These are phyloP conservation scores for Ophiodon elongatus DNA, from an alignment of 2,113 vertebrate species.

Conservation along the genomic window DNA sequence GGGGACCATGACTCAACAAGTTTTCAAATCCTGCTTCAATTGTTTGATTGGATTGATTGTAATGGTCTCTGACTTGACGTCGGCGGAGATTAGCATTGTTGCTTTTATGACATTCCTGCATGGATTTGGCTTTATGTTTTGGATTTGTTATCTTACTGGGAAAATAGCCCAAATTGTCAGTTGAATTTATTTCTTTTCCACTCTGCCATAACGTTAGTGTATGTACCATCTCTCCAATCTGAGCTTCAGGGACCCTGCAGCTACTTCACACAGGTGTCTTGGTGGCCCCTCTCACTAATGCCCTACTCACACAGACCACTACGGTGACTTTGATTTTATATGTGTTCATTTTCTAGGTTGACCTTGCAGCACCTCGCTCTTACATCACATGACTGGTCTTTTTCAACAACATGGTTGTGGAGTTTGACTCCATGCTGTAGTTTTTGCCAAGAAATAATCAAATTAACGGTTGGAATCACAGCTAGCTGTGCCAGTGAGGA, in stretches of 20 bases:
- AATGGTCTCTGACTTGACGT: conserved; percentile 18
- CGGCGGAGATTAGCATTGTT: not conserved
- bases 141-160: conserved; percentile 2
- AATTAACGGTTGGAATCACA: not conserved
- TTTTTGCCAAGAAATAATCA: not conserved
- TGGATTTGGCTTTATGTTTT: conserved; percentile 12
- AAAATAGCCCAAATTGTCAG: conserved; percentile 4
- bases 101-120: conserved; percentile 16
- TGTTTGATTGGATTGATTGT: conserved; percentile 23
- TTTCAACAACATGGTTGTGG: not conserved
- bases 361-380: not conserved
- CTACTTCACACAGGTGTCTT: not conserved
- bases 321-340: not conserved
- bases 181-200: not conserved
- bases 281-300: not conserved
- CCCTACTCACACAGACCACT: not conserved
- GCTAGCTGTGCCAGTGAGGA: not conserved
- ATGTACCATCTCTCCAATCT: not conserved
- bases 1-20: conserved; percentile 45
- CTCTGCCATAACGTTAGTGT: not conserved
- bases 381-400: not conserved
- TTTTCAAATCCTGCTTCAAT: conserved; percentile 12
- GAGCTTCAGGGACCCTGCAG: not conserved
- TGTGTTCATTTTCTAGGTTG: not conserved
- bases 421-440: not conserved